Evolutionary conservation across 1,140 invertebrate species (phyloP).

Genomic region (Ectropis grisescens): DNA sequence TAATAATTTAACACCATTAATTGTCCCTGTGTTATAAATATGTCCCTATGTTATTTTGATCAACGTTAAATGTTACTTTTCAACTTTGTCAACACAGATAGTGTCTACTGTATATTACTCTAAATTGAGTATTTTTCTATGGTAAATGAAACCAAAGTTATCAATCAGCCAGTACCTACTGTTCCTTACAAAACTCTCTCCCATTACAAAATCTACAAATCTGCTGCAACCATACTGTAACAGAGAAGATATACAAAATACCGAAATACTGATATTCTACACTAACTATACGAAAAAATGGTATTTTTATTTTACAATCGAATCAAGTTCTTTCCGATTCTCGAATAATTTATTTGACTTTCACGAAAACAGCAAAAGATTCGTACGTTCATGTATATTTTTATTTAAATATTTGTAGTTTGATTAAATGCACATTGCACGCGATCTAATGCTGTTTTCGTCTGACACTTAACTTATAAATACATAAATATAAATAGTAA

Average conservation of each 20-base stretch:
- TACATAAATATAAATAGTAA: constrained; percentile 16
- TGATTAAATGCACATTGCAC: constrained; percentile 35
- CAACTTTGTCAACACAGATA: no score
- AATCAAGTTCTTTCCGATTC: constrained; percentile 9
- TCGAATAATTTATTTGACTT: constrained; percentile 32
- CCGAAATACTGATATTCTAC: constrained; percentile 58
- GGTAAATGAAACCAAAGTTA: no score
- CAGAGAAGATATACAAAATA: constrained; percentile 40
- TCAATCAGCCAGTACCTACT: constrained; percentile 15
- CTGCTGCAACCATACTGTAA: constrained; percentile 36
- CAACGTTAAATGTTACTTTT: no score
- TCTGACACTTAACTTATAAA: constrained; percentile 31
- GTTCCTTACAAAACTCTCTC: constrained; percentile 40
- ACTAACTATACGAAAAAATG: constrained; percentile 40
- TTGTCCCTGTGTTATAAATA: no score
- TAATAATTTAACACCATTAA: no score
- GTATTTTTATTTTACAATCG: constrained; percentile 38
- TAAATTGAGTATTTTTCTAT: no score
- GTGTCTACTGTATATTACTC: no score
- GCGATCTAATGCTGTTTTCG: constrained; percentile 34
- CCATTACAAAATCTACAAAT: constrained; percentile 51
- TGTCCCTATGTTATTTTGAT: no score
- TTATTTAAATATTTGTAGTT: no score
- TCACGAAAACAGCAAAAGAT: constrained; percentile 38
- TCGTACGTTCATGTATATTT: constrained; percentile 13